These are phyloP conservation scores for Tamias sibiricus DNA, from an alignment of 2,113 vertebrate species.

Conservation along the genomic window DNA sequence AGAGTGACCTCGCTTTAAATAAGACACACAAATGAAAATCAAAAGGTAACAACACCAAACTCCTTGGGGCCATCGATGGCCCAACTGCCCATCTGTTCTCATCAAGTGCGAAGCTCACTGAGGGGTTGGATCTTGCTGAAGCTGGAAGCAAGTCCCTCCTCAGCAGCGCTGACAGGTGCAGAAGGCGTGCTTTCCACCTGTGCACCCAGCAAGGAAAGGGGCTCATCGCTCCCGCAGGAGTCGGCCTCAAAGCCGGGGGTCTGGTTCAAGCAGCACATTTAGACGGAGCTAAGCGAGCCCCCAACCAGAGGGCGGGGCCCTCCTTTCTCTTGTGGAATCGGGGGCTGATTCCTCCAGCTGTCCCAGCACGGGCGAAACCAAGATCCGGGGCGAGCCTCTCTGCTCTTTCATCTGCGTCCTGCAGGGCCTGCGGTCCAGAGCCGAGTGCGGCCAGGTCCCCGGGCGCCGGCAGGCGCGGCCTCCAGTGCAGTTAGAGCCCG, in stretches of 20 bases:
- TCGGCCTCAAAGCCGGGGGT: slow-evolving; percentile 73
- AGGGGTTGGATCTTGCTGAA: background rate
- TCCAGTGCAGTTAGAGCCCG: slow-evolving; percentile 43
- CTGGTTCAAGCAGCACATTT: background rate
- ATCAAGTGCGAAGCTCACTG: background rate
- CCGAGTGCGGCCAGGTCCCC: slow-evolving; percentile 61
- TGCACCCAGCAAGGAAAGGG: slow-evolving; percentile 15
- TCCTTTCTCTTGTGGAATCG: slow-evolving; percentile 4
- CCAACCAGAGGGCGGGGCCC: slow-evolving; percentile 57
- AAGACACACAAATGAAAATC: background rate
- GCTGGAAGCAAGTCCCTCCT: background rate
- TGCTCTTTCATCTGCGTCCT: slow-evolving; percentile 80
- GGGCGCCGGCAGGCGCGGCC: slow-evolving; percentile 24
- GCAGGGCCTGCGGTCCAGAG: background rate
- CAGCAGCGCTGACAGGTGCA: slow-evolving; percentile 5
- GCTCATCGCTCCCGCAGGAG: background rate
- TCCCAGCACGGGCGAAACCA: slow-evolving; percentile 63
- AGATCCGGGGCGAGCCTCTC: slow-evolving; percentile 64
- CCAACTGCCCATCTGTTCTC: background rate
- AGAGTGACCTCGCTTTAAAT: background rate
- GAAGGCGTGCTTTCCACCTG: slow-evolving; percentile 4
- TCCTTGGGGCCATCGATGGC: background rate
- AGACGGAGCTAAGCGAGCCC: background rate
- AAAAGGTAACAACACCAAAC: background rate
- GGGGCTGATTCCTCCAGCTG: slow-evolving; percentile 66